phyloP scores from a whole-genome alignment of 1,140 invertebrate genomes.

The Drosophila ercepeae region DNA sequence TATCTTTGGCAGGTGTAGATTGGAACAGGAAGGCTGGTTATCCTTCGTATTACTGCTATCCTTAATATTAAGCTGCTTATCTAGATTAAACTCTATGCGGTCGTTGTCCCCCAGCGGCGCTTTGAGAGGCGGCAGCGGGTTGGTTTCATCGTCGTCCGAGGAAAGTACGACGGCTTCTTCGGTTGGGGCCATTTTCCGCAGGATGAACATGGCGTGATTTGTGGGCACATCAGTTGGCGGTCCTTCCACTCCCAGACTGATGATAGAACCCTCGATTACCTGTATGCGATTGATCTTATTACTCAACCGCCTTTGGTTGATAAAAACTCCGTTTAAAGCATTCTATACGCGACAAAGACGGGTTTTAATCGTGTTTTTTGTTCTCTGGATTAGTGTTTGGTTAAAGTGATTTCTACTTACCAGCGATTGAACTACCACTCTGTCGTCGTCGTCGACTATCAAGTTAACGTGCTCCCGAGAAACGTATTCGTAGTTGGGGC shows the following conservation, averaged over 20 bases:
- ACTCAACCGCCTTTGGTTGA: conserved; percentile 17
- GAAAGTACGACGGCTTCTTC: conserved; percentile 24
- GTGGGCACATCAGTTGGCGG: not conserved
- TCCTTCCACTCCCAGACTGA: conserved; percentile 45
- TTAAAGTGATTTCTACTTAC: too few relatives aligned
- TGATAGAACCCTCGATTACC: conserved; percentile 18
- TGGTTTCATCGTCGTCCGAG: conserved; percentile 9
- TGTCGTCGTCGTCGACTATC: conserved; percentile 7
- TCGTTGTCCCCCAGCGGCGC: not conserved
- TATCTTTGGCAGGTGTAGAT: conserved; percentile 61
- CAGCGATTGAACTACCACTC: conserved; percentile 25
- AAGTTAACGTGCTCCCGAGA: conserved; percentile 51
- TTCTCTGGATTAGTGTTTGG: not conserved
- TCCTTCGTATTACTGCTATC: too few relatives aligned
- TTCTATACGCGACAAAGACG: conserved; percentile 9
- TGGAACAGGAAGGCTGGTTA: not conserved
- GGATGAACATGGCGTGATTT: conserved; percentile 35
- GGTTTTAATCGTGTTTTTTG: not conserved
- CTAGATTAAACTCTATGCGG: not conserved
- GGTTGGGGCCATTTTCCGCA: conserved; percentile 18
- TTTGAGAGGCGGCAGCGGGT: not conserved
- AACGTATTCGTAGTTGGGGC: conserved; percentile 29
- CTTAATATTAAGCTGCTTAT: not conserved
- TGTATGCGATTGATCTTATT: not conserved
- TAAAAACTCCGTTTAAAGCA: conserved; percentile 48